Conservation (phyloP, 1,140 invertebrate genomes). For the Metaphire vulgaris region DNA sequence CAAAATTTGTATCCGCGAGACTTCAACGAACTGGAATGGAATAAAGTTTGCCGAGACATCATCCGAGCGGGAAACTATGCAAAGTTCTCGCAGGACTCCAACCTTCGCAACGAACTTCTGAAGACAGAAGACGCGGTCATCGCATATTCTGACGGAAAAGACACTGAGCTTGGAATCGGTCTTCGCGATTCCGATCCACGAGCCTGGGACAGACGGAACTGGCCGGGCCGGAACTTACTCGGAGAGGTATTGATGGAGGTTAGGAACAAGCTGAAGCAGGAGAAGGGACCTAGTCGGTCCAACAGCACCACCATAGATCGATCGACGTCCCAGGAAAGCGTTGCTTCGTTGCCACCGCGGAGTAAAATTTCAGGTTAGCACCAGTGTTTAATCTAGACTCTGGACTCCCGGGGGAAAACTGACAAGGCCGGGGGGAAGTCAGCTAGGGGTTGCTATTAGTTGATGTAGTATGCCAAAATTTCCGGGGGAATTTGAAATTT, state of each 20-base stretch:
- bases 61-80: not conserved
- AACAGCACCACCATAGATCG: not conserved
- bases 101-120: not conserved
- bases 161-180: not conserved
- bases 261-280: not conserved
- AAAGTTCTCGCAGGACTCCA: not conserved
- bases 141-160: not conserved
- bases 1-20: not conserved
- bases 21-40: not conserved
- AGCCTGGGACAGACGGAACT: not conserved
- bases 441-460: not conserved
- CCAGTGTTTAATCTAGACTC: too few relatives aligned
- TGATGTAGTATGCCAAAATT: not conserved
- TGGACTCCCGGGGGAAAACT: not conserved
- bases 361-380: too few relatives aligned
- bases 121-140: not conserved
- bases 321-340: not conserved
- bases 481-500: not conserved
- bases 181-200: slow-evolving; percentile 10
- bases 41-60: not conserved
- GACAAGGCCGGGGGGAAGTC: not conserved
- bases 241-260: slow-evolving; percentile 30
- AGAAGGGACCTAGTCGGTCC: not conserved
- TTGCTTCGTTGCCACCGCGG: too few relatives aligned
- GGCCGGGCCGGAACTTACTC: slow-evolving; percentile 22